Base-by-base conservation (phyloP, 2,113 vertebrate genomes). In the Diglossa brunneiventris region DNA sequence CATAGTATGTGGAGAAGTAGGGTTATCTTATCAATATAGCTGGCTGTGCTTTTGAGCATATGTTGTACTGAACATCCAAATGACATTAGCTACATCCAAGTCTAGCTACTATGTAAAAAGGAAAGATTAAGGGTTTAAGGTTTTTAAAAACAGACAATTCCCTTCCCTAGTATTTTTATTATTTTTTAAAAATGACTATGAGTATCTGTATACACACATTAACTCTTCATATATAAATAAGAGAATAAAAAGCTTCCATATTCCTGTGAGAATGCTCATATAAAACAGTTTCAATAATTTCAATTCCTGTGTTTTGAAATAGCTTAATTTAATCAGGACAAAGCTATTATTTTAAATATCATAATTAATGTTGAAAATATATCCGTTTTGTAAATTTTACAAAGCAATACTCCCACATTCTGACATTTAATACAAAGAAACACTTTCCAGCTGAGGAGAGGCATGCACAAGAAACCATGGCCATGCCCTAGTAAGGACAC, bases 1-100 rank as follows among this genome's bases (percentile, higher is more conserved):
- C 82, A 83, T 61, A 85, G 59, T 50, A 73, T 11, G 24, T 2
- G 12, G 82, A 83, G 87, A 93, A 59, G 68, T 61, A 67, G 82
- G 94, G 93, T 91, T 94, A 92, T 94, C 87, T 91, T 94, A 68
- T 41, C 90, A 78, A 82, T 78, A 81, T 67, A 91, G 92, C 69
- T 91, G 81, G 95, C 87, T 91, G 73, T 59, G 61, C 56, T 94
- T 93, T 70, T 61, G 69, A 94, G 61, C 86, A 81, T 93, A 90
- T 87, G 91, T 55, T 91, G 66, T 82, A 90, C 70, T 82, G 83
- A 95, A 89, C 81, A 85, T 91, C 81, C 93, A 95, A 94, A 76
- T 92, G 70, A 95, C 81, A 94, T 91, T 59, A 92, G 70, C 82
- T 89, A 87, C 55, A 89, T 68, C 87, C 77, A 91, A 94, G 81